A percentile compares a stretch with the other conserved stretches of the same genome.
phyloP scores from a whole-genome alignment of 2,888 invertebrate species.

The Argyra leucocephala region DNA sequence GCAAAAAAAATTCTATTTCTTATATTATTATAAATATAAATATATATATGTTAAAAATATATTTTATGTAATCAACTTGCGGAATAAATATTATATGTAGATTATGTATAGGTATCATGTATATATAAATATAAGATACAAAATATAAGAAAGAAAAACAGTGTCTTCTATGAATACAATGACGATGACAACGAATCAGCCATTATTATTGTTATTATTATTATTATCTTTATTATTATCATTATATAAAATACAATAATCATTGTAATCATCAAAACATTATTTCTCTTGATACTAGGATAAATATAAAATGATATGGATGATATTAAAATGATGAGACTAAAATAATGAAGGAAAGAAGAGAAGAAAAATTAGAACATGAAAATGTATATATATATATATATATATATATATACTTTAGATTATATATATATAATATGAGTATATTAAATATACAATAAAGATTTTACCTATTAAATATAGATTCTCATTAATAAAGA shows the following conservation, averaged over 20 bases:
- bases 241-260: conserved; percentile 6
- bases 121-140: too few relatives aligned
- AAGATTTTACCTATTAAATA: background rate
- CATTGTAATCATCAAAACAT: background rate
- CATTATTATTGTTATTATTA: background rate
- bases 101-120: background rate
- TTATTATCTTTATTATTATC: background rate
- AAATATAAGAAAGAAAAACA: too few relatives aligned
- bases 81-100: background rate
- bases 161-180: background rate
- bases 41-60: background rate
- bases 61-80: background rate
- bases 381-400: too few relatives aligned
- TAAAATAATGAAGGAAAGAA: background rate
- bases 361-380: too few relatives aligned
- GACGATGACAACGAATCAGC: background rate
- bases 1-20: background rate
- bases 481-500: background rate
- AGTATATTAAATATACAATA: too few relatives aligned
- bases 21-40: background rate
- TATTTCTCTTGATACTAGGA: background rate
- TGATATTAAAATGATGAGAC: background rate
- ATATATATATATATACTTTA: too few relatives aligned
- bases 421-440: too few relatives aligned
- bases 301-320: background rate